Evolutionary conservation across 2,888 invertebrate species (phyloP), one percentile per base, ranked within the genome.

Genomic region (Chrysomela aeneicollis): DNA sequence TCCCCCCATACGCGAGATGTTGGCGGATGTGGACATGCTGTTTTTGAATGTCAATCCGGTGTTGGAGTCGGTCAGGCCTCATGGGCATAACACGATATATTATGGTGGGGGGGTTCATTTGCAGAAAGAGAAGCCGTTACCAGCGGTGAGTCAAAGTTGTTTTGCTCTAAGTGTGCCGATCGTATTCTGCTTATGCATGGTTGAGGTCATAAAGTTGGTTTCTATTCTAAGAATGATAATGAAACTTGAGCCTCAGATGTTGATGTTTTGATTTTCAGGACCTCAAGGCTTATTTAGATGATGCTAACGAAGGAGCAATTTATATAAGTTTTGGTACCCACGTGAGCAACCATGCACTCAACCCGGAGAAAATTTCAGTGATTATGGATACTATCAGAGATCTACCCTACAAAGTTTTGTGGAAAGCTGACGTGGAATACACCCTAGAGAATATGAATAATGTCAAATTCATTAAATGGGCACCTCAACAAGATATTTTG

Each of bases 281-380:
- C 46, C 60, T 82, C 4, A 65, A 79, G 68, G 50, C 67, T n/a
- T 80, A 77, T 64, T 59, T 83, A 65, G 79, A 83, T 59, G 66
- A 71, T 21, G 75, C 80, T 1, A 66, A 69, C 22, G 64, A 80
- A 18, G 83, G 82, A 12, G 78, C 77, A 1, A 76, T 84, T 18
- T 79, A 80, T 61, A 81, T 83, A 63, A 82, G 83, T 68, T 74
- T 85, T 65, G 85, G 85, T 0, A 79, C 82, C 0, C 78, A 80
- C 53, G 73, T 83, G 2, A 79, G 79, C 69, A 79, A 77, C 26
- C 68, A 73, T 6, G 62, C 74, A 26, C 63, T 84, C 47, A 71
- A 77, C 2, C 63, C 70, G 15, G 66, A 79, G 18, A 75, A 76
- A 17, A 59, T 76, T n/a, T 70, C 78, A 32, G 73, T 72, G 2